Base-by-base conservation (phyloP, 2,888 invertebrate species). In the Drosophila macrospina region DNA sequence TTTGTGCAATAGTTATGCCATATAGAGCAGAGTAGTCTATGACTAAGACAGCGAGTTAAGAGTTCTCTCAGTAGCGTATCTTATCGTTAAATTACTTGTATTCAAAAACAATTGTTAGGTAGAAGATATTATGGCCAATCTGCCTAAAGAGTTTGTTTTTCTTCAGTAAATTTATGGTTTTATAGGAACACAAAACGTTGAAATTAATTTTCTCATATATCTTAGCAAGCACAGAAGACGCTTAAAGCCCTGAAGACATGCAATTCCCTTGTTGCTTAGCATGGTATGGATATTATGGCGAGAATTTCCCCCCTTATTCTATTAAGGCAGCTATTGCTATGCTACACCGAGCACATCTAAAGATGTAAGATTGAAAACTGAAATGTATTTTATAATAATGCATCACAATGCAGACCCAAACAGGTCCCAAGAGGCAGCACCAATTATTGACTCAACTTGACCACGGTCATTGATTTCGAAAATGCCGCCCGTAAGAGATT, bases 391-490 rank as follows among this genome's bases (percentile, higher is more conserved):
- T 64, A 54, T 37, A 45, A 69, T 64, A 62, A 61, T 77, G 54
- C 77, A 79, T 56, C 51, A 64, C 63, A 45, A 55, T 56, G 64
- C 65, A 63, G 57, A 78, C 57, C 20, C 16, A 32, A 66, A 80
- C 61, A 54, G 52, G 86, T 66, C 84, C 73, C 52, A 52, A 39
- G 30, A 81, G 61, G 54, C 57, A 62, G 63, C 55, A 57, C 60
- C 70, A 80, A 83, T 79, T 88, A 77, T 71, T 77, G 68, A 77
- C 61, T 65, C 74, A 78, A 88, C 86, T 78, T 85, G 82, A 86
- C 80, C 90, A 89, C 85, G 90, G 90, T 90, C 90, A 85, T 85
- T 89, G 84, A 86, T 88, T 90, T 85, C 80, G 79, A 89, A 89
- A 90, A 90, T 77, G 64, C 74, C 74, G 37, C 44, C 54, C 50